Conservation (phyloP, 64 coral and sea anemone species). For the Montipora capricornis region DNA sequence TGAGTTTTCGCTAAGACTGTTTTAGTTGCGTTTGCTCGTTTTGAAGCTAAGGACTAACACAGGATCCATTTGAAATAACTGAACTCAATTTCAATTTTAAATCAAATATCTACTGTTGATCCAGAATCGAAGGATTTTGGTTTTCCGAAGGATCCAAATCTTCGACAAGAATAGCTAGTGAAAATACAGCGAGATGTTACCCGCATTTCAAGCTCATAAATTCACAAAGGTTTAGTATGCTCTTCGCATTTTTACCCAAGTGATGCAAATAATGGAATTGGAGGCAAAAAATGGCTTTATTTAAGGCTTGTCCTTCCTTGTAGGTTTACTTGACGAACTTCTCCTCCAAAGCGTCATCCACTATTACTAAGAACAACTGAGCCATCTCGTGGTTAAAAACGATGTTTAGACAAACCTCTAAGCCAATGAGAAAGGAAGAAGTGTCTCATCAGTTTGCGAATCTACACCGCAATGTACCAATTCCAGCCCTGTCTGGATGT, state of each 20-base stretch:
- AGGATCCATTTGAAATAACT: too few relatives aligned
- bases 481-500: too few relatives aligned
- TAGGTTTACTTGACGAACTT: constrained; percentile 43
- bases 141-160: too few relatives aligned
- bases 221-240: constrained; percentile 41
- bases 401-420: not conserved
- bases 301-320: constrained; percentile 31
- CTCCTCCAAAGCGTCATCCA: not conserved
- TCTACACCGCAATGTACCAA: not conserved
- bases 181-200: too few relatives aligned
- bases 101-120: too few relatives aligned
- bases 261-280: constrained; percentile 50
- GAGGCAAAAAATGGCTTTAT: constrained; percentile 48
- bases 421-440: not conserved
- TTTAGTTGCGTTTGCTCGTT: too few relatives aligned
- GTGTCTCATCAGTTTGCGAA: not conserved
- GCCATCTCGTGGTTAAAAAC: not conserved
- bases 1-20: too few relatives aligned
- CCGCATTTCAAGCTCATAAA: not conserved
- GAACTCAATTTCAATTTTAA: too few relatives aligned
- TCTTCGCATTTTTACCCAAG: constrained; percentile 58
- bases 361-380: not conserved
- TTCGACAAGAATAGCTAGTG: too few relatives aligned
- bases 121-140: too few relatives aligned
- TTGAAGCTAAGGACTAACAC: too few relatives aligned